Conservation (phyloP, 1,140 invertebrate species). For the Oedothorax gibbosus region DNA sequence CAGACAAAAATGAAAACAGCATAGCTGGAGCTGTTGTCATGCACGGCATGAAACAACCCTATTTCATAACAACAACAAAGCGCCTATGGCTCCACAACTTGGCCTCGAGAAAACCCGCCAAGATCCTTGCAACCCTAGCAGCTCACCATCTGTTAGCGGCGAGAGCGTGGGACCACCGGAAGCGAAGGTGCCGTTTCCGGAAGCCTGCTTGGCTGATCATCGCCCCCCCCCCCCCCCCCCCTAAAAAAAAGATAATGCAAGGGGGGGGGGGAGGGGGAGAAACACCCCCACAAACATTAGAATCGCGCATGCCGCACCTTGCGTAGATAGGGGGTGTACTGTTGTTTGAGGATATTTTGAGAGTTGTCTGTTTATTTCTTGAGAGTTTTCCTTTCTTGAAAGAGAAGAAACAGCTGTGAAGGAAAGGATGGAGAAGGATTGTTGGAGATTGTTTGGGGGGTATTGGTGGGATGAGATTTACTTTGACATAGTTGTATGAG, state of each 20-base stretch:
- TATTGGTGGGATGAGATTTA: too few species aligned
- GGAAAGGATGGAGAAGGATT: not conserved
- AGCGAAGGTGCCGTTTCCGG: slow-evolving; percentile 36
- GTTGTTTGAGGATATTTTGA: too few species aligned
- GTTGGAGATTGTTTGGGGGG: not conserved
- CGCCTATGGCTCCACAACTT: slow-evolving; percentile 21
- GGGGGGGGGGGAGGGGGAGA: too few species aligned
- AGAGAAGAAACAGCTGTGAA: not conserved
- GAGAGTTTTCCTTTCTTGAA: too few species aligned
- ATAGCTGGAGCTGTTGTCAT: too few species aligned
- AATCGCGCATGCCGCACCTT: slow-evolving; percentile 37
- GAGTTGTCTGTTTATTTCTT: too few species aligned
- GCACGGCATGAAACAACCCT: too few species aligned
- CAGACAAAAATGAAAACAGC: too few species aligned
- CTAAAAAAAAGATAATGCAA: not conserved
- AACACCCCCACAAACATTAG: too few species aligned
- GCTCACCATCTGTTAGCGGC: slow-evolving; percentile 35
- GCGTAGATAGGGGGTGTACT: not conserved
- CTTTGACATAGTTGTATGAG: too few species aligned
- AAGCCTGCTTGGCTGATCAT: slow-evolving; percentile 53
- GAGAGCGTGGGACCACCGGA: slow-evolving; percentile 35
- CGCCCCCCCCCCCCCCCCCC: slow-evolving; percentile 8
- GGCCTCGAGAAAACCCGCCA: not conserved
- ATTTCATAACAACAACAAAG: not conserved
- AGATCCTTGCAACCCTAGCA: not conserved